Evolutionary conservation across 2,888 invertebrate genomes (phyloP), one percentile per base, ranked within the genome.

Genomic region (Papilio gigon): DNA sequence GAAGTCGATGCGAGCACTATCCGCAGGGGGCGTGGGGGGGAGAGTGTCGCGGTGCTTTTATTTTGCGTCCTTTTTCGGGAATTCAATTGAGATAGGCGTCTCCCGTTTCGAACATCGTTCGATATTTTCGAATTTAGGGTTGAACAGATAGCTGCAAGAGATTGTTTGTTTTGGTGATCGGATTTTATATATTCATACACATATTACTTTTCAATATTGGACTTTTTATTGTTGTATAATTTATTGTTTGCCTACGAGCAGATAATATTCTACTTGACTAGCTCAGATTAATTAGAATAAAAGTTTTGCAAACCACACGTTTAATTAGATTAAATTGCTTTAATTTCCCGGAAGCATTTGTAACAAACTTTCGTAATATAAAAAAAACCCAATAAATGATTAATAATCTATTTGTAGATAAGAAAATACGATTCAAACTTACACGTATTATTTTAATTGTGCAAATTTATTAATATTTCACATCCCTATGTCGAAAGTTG

Each of bases 41-140:
- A 76, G 76, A 75, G 75, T 75, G 80, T 79, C 82, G 70, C 74
- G 75, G 74, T 80, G 80, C 81, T 86, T 90, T 88, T 88, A 84
- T 88, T 89, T 86, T 84, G 84, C 82, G 80, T 85, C 83, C 85
- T 87, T 90, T 91, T 92, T 90, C 84, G 90, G 89, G 80, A 86
- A 89, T 92, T 92, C 89, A 89, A 91, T 92, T 86, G 87, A 88
- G 83, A 87, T 85, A 88, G 90, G 89, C 89, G 89, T 89, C 86
- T 88, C 85, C 79, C 84, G 83, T 84, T 86, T 74, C 78, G 80
- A 80, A 81, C 82, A 80, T 83, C 84, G 85, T 85, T 88, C 85
- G 85, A 87, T 88, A 86, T 89, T 85, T 65, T 80, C 80, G 83
- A 84, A 82, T 82, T 77, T 85, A 88, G 89, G 87, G 87, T 80